Conservation (phyloP, 2,888 invertebrate species). For the Ormyrus rosae region DNA sequence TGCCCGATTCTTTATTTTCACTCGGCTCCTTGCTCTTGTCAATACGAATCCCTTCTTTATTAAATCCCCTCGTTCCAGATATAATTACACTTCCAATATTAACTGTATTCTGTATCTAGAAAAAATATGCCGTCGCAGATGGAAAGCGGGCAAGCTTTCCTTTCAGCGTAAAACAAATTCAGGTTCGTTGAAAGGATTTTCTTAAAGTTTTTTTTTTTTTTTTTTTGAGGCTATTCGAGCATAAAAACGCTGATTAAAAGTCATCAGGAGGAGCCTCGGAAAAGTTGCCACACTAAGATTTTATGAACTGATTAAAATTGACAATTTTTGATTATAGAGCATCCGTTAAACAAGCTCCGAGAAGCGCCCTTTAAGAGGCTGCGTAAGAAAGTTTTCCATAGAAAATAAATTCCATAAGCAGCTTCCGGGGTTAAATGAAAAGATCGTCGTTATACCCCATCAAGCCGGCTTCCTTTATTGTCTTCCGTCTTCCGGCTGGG, state of each 20-base stretch:
- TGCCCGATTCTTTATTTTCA: neutral
- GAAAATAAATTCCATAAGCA: slow-evolving; percentile 53
- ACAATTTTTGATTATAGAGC: slow-evolving; percentile 39
- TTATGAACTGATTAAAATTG: slow-evolving; percentile 50
- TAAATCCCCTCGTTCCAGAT: no score
- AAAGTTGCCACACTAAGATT: slow-evolving; percentile 12
- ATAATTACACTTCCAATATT: no score
- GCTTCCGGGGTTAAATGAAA: slow-evolving; percentile 51
- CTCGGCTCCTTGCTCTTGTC: neutral
- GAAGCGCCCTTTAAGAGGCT: neutral
- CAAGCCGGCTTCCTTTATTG: slow-evolving; percentile 50
- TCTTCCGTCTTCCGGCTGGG: slow-evolving; percentile 42
- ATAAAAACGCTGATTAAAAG: neutral
- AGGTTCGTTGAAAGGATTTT: neutral
- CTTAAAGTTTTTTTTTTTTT: neutral
- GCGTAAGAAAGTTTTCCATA: slow-evolving; percentile 38
- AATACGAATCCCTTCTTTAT: no score
- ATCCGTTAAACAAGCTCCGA: neutral
- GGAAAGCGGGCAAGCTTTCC: no score
- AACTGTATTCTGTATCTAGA: no score
- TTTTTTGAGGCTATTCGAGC: neutral
- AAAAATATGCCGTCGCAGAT: no score
- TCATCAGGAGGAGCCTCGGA: neutral
- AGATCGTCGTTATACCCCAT: slow-evolving; percentile 48
- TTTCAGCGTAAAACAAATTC: no score